phyloP scores from a whole-genome alignment of 2,797 vertebrate genomes.

The Rhodeus uyekii region DNA sequence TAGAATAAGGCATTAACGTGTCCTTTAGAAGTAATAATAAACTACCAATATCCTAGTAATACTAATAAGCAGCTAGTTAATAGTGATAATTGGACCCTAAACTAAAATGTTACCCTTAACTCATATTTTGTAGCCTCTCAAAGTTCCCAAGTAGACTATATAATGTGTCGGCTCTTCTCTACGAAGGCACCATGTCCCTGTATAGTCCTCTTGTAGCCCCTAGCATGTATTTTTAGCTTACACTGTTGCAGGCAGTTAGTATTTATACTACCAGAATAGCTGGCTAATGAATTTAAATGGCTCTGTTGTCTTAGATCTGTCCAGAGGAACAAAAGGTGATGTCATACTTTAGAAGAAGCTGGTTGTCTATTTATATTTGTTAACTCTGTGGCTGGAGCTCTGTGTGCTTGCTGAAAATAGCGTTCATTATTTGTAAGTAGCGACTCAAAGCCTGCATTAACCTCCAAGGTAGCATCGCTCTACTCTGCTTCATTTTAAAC shows the following conservation, averaged over 20 bases:
- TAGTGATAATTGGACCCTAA: too few species aligned
- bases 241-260: conserved; percentile 6
- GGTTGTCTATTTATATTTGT: conserved; percentile 18
- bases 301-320: background rate
- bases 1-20: too few species aligned
- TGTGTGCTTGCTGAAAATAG: background rate
- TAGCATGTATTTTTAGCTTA: background rate
- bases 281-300: conserved; percentile 43
- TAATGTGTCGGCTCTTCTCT: background rate
- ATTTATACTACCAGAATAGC: conserved; percentile 22
- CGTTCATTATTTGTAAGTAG: background rate
- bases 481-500: conserved; percentile 29
- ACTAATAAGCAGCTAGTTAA: too few species aligned
- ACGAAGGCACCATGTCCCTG: background rate
- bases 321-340: background rate
- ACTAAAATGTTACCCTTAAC: too few species aligned
- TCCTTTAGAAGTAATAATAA: too few species aligned
- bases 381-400: background rate
- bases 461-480: background rate
- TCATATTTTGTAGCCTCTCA: background rate
- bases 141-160: background rate
- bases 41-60: too few species aligned
- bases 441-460: background rate
- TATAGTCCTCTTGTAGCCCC: background rate
- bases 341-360: background rate